Percentiles rank a stretch among this genome's conserved stretches.
These are phyloP conservation scores for Otus sunia DNA, from an alignment of 2,113 vertebrate species.

Conservation along the genomic window DNA sequence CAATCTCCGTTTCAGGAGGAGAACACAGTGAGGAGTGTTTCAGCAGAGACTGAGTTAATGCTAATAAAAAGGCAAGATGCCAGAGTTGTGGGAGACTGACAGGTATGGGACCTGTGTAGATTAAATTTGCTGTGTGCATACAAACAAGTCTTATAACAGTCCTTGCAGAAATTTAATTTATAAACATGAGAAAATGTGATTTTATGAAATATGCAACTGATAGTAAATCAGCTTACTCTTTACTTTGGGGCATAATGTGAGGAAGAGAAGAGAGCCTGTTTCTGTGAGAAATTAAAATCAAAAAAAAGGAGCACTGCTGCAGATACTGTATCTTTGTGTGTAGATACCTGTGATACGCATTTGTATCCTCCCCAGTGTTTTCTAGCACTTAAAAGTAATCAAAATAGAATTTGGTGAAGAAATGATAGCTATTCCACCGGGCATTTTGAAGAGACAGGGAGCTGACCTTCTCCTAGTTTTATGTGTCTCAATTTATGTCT, in stretches of 20 bases:
- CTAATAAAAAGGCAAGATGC: not conserved
- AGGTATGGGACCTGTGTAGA: not conserved
- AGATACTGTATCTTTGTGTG: not conserved
- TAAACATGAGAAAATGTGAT: not conserved
- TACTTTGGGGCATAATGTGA: not conserved
- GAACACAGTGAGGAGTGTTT: not conserved
- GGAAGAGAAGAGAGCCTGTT: not conserved
- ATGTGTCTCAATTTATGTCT: not conserved
- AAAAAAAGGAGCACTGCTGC: not conserved
- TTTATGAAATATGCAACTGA: not conserved
- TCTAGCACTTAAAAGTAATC: conserved; percentile 3
- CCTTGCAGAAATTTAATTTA: conserved; percentile 10
- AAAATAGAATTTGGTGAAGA: conserved; percentile 20
- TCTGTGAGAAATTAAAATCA: not conserved
- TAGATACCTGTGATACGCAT: not conserved
- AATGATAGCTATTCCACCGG: not conserved
- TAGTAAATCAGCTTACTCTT: conserved; percentile 7
- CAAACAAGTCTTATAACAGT: not conserved
- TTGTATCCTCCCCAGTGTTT: not conserved
- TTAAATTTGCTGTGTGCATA: not conserved
- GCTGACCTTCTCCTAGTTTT: not conserved
- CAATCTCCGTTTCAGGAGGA: not conserved
- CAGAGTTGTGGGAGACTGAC: not conserved
- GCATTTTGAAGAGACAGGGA: not conserved
- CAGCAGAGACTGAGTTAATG: not conserved